Evolutionary conservation across 2,888 invertebrate species (phyloP).

Genomic region (Eristalis tenax): DNA sequence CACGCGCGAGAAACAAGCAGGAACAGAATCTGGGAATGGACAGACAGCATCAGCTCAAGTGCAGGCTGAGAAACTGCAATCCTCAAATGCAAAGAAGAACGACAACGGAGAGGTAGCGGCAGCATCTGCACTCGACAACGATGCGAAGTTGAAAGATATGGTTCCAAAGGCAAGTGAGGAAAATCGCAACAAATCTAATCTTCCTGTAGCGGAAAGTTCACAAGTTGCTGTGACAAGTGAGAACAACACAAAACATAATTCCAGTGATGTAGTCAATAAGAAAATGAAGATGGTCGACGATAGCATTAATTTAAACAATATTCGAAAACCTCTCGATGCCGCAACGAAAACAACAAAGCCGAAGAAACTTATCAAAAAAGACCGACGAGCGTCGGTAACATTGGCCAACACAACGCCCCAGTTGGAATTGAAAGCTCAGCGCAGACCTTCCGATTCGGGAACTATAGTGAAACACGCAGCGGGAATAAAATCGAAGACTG

Average conservation of each 20-base stretch:
- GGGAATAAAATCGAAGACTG: constrained; percentile 16
- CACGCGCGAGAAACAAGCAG: background rate
- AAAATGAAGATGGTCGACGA: constrained; percentile 69
- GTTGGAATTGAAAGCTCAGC: constrained; percentile 72
- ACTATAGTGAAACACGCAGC: constrained; percentile 77
- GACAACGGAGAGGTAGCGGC: background rate
- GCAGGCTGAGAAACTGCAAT: background rate
- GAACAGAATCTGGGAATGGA: background rate
- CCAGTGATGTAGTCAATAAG: background rate
- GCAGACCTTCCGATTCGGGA: constrained; percentile 79
- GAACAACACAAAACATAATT: background rate
- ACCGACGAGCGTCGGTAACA: constrained; percentile 78
- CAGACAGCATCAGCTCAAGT: background rate
- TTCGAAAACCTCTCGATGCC: background rate
- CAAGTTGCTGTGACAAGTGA: background rate
- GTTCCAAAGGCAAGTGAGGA: background rate
- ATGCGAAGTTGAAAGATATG: background rate
- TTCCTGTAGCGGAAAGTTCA: background rate
- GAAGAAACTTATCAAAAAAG: constrained; percentile 37
- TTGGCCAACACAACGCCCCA: constrained; percentile 41
- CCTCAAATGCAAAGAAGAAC: background rate
- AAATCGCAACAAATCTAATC: background rate
- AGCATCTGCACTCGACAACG: no score
- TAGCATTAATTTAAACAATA: constrained; percentile 24
- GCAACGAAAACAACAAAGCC: constrained; percentile 11